Conservation (phyloP, 2,113 vertebrate species). For the Sturnus vulgaris region DNA sequence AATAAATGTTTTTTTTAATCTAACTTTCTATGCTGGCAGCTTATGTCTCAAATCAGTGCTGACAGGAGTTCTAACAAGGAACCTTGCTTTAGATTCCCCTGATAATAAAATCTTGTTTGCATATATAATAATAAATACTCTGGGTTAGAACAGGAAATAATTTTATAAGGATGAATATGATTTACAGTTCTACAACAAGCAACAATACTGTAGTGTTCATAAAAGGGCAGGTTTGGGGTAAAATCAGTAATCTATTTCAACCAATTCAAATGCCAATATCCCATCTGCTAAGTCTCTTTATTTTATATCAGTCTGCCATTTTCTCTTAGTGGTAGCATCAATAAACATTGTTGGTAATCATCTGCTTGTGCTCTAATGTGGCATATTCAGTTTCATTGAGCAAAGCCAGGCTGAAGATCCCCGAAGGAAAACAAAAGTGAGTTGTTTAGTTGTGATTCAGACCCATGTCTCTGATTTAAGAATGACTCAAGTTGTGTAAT, state of each 20-base stretch:
- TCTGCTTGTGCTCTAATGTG: constrained; percentile 74
- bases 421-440: background rate
- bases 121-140: background rate
- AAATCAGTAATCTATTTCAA: constrained; percentile 75
- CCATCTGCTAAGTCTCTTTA: constrained; percentile 79
- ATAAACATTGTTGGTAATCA: constrained; percentile 80
- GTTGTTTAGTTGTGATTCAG: constrained; percentile 46
- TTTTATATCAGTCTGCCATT: constrained; percentile 82
- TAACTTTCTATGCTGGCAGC: background rate
- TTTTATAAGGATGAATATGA: background rate
- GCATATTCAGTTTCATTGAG: constrained; percentile 68
- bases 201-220: background rate
- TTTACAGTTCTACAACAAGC: background rate
- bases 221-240: constrained; percentile 71
- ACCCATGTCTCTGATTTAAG: background rate
- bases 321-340: constrained; percentile 79
- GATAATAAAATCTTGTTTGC: background rate
- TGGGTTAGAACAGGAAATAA: background rate
- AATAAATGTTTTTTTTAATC: background rate
- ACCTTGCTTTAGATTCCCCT: background rate
- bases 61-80: constrained; percentile 7
- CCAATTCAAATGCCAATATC: constrained; percentile 81
- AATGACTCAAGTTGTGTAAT: constrained; percentile 46
- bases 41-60: background rate
- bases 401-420: constrained; percentile 65